Evolutionary conservation across 2,888 invertebrate species (phyloP), one percentile per base, ranked within the genome.

Genomic region (Fragum fragum): DNA sequence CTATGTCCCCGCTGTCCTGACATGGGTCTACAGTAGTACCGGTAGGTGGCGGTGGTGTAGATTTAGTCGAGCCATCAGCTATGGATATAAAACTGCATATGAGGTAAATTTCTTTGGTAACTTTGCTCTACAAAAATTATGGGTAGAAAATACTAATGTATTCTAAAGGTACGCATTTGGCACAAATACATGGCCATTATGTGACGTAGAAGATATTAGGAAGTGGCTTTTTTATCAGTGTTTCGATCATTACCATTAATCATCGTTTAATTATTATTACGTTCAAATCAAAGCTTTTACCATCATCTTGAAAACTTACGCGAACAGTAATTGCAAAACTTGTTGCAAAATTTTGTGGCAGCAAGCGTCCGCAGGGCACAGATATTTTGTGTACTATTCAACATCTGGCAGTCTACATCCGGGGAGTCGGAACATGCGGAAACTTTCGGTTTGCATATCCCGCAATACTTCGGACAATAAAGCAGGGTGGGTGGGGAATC

Each of bases 391-490:
- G 76, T 74, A 32, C 55, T 42, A n/a, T 83, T 76, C 21, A 73
- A 53, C 28, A 66, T 55, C 21, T 53, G 63, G 39, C 83, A 83
- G 52, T 83, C 73, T 21, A 83, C 73, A 39, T 73, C 71, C 23
- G 79, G 73, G 23, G 55, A 55, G 52, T 83, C 83, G 5, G 76
- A 23, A 36, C 83, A 83, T 36, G 83, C 36, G n/a, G 57, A 18
- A 14, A 29, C 63, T n/a, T 61, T 73, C 3, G 81, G 78, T 53
- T 78, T 79, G 29, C 84, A 84, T n/a, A 84, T 32, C 1, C 81
- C 81, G 42, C 84, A 84, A 66, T 66, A 84, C 70, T 81, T 81
- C 36, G 84, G 84, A 55, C 84, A 84, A 21, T 84, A 84, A 42
- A 84, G 18, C 11, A 76, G 21, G 18, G 78, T 76, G 23, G 84